Conservation (phyloP, 2,888 invertebrate species). For the Flabesymbios commensalis region DNA sequence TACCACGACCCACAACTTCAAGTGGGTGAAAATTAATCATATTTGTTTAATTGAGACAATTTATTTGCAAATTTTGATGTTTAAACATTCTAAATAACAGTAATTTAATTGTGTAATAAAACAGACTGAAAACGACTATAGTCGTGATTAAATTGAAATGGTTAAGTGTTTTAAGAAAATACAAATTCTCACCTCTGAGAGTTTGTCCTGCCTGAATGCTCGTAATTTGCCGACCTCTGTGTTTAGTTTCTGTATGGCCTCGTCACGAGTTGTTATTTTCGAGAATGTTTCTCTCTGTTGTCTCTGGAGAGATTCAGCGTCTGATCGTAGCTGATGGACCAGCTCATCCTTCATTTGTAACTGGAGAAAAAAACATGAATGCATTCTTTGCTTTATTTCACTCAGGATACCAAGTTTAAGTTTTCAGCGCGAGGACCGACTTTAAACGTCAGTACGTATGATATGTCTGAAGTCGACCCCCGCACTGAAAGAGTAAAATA, state of each 20-base stretch:
- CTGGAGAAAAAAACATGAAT: slow-evolving; percentile 30
- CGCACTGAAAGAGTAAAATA: too few relatives aligned
- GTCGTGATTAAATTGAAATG: too few relatives aligned
- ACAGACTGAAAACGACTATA: too few relatives aligned
- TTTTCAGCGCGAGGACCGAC: too few relatives aligned
- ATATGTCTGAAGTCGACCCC: neutral
- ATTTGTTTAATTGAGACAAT: too few relatives aligned
- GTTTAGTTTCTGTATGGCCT: slow-evolving; percentile 53
- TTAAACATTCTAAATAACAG: too few relatives aligned
- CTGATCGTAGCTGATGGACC: slow-evolving; percentile 46
- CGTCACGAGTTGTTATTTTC: slow-evolving; percentile 53
- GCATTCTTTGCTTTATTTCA: neutral
- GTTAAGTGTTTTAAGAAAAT: too few relatives aligned
- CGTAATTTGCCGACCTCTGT: slow-evolving; percentile 52
- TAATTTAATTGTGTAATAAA: too few relatives aligned
- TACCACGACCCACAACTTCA: too few relatives aligned
- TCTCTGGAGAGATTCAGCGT: slow-evolving; percentile 48
- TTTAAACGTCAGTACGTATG: neutral
- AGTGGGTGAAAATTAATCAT: too few relatives aligned
- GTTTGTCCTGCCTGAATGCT: slow-evolving; percentile 49
- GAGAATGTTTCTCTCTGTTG: slow-evolving; percentile 52
- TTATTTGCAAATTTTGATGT: too few relatives aligned
- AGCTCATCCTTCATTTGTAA: slow-evolving; percentile 52
- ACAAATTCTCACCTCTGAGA: slow-evolving; percentile 42
- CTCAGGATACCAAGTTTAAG: neutral